These are phyloP conservation scores for Tetrao urogallus DNA, from an alignment of 2,113 vertebrate species.

Conservation along the genomic window DNA sequence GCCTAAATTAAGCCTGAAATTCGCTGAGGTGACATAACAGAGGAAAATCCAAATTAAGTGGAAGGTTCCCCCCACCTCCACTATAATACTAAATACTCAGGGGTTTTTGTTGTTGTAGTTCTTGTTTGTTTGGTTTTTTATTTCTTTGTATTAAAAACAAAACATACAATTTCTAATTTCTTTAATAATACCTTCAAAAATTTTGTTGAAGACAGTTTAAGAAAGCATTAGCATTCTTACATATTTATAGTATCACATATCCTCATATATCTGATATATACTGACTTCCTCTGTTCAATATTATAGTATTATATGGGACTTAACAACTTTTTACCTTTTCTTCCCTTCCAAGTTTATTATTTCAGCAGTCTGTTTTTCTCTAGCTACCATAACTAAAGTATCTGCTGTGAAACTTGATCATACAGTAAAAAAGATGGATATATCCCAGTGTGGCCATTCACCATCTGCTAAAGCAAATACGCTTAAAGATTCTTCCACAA, in stretches of 20 bases:
- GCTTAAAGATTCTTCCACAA: constrained; percentile 71
- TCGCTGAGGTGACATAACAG: background rate
- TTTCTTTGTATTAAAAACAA: background rate
- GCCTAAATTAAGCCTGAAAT: background rate
- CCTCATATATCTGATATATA: background rate
- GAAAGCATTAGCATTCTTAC: background rate
- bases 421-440: constrained; percentile 72
- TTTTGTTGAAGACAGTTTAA: background rate
- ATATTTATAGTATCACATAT: background rate
- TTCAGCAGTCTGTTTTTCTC: constrained; percentile 41
- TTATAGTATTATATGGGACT: background rate
- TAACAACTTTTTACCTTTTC: background rate
- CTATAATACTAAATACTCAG: background rate
- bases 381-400: constrained; percentile 32
- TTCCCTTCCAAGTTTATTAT: background rate
- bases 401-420: constrained; percentile 72
- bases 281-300: background rate
- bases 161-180: background rate
- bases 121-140: background rate
- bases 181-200: background rate
- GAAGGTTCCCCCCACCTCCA: background rate
- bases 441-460: constrained; percentile 59
- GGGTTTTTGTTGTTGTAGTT: background rate
- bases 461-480: constrained; percentile 79
- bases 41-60: background rate